phyloP scores from a whole-genome alignment of 2,113 vertebrate species.

The Reinhardtius hippoglossoides region DNA sequence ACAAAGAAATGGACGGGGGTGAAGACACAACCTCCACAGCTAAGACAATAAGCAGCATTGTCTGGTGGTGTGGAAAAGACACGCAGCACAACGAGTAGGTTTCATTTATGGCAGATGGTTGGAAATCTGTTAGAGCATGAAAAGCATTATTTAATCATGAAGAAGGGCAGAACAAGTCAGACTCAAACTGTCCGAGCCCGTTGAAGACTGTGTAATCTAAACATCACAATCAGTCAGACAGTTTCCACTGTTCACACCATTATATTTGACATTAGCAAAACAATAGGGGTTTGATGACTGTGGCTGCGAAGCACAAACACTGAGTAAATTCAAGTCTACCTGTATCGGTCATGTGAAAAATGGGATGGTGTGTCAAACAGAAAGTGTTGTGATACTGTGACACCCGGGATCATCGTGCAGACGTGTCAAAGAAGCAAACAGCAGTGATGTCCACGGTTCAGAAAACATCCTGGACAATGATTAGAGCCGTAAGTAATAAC shows the following conservation, averaged over 20 bases:
- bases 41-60: background rate
- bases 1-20: too few relatives aligned
- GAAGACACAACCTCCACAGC: too few relatives aligned
- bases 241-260: background rate
- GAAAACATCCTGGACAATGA: constrained; percentile 26
- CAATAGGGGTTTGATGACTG: background rate
- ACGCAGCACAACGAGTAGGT: constrained; percentile 15
- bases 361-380: background rate
- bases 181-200: too few relatives aligned
- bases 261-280: background rate
- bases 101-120: constrained; percentile 20
- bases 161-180: background rate
- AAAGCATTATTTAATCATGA: background rate
- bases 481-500: constrained; percentile 25
- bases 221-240: background rate
- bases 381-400: background rate
- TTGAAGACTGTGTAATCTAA: too few relatives aligned
- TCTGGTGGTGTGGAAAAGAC: constrained; percentile 22
- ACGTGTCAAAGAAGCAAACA: background rate
- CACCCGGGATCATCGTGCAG: background rate
- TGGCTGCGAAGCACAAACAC: background rate
- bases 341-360: background rate
- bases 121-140: constrained; percentile 4
- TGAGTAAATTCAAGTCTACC: constrained; percentile 7
- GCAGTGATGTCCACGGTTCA: constrained; percentile 10